These are phyloP conservation scores for Drosophila mimica DNA, from an alignment of 2,888 invertebrate species.

Conservation along the genomic window DNA sequence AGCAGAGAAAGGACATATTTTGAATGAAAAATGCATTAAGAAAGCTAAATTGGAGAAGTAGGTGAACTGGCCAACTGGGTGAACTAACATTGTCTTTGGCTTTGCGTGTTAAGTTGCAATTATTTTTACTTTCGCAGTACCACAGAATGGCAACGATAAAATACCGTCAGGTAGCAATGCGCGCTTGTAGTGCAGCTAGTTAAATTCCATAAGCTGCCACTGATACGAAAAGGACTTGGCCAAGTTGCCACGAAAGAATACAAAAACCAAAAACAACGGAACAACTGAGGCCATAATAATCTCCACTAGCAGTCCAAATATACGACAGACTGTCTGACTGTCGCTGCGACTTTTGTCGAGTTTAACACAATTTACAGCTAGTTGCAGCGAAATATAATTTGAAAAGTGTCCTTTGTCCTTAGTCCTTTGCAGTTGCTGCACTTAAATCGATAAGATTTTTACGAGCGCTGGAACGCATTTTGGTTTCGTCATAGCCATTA, in stretches of 20 bases:
- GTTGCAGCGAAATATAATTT: constrained; percentile 51
- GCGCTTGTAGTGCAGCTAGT: constrained; percentile 46
- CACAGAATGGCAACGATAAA: constrained; percentile 50
- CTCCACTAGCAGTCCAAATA: constrained; percentile 49
- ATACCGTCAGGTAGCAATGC: constrained; percentile 45
- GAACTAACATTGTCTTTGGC: constrained; percentile 27
- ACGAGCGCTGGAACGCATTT: constrained; percentile 48
- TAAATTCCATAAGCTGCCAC: constrained; percentile 36
- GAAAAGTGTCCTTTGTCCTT: constrained; percentile 42
- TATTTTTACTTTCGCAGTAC: constrained; percentile 46
- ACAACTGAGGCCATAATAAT: constrained; percentile 65
- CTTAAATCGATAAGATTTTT: constrained; percentile 63
- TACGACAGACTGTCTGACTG: constrained; percentile 47
- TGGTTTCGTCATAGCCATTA: constrained; percentile 70
- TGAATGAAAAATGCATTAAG: constrained; percentile 46
- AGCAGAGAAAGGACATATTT: constrained; percentile 22
- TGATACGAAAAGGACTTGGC: constrained; percentile 34
- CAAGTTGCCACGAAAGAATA: constrained; percentile 19
- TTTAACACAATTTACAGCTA: constrained; percentile 69
- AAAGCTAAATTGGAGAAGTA: not conserved
- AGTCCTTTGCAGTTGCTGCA: constrained; percentile 39
- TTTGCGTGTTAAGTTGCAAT: constrained; percentile 71
- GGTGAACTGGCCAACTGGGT: constrained; percentile 10
- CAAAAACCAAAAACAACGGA: constrained; percentile 19
- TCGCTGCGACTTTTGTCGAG: constrained; percentile 39